Base-by-base conservation (phyloP, 2,113 vertebrate species). In the Notarius quadriscutis region DNA sequence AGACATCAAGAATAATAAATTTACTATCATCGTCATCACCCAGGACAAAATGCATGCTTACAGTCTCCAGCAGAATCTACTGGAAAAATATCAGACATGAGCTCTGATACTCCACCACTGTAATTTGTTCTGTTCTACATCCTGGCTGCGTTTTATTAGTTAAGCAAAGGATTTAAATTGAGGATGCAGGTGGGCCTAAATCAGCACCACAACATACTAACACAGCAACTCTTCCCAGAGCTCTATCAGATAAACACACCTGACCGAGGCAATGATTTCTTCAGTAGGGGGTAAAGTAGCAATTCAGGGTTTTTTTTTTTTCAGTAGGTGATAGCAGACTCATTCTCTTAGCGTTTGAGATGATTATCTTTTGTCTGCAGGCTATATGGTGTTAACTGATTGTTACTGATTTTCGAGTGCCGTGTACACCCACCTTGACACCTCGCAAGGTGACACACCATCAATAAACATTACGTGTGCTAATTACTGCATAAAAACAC, bases 291-390 rank as follows among this genome's bases (percentile, higher is more conserved):
- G 75, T 25, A 51, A 69, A 84, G 75, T 53, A 67, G 55, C 57
- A 77, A 85, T 77, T 77, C 72, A 63, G 69, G 53, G 1, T 4
- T 30, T 72, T 80, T 30, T 72, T 80, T 30, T 57, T 84, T 58
- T 48, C 25, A 77, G 71, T 27, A 69, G 77, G 4, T 10, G 27
- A 80, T 86, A 79, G 67, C 58, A 72, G 22, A 69, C 67, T 50
- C 53, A 72, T 63, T 83, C 80, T 74, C 22, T 87, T 83, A 83
- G 86, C 50, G 60, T 83, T 67, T 87, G 50, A 83, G 86, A 87
- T 82, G 71, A 87, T 84, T 78, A 77, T 87, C 72, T 84, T 84
- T 87, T 84, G 81, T 87, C 86, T 87, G 86, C 48, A 51, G 48
- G 86, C 53, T 78, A 25, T 65, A 77, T 77, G 58, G 12, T 84